phyloP scores from a whole-genome alignment of 2,797 vertebrate genomes.

The Eidolon dupreanum region DNA sequence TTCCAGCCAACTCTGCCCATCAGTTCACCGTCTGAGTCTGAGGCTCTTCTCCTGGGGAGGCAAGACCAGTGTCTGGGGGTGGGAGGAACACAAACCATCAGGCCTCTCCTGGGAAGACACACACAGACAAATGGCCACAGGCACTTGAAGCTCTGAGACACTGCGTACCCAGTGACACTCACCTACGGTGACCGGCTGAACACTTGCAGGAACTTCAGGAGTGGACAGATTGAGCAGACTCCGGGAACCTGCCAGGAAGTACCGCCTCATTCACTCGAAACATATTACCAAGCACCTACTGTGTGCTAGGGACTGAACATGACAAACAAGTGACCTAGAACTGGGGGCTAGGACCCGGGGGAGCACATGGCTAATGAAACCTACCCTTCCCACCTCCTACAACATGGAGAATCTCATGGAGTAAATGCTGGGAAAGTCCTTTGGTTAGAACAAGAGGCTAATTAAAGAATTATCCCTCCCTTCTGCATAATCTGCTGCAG shows the following conservation, averaged over 20 bases:
- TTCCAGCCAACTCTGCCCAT: not conserved
- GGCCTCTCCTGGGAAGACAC: not conserved
- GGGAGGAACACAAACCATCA: too few relatives aligned
- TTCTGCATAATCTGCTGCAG: not conserved
- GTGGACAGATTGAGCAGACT: constrained; percentile 1
- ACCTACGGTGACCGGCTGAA: constrained; percentile 30
- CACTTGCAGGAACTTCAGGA: not conserved
- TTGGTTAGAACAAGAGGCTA: not conserved
- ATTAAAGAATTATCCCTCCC: not conserved
- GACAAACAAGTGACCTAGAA: not conserved
- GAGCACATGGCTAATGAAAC: not conserved
- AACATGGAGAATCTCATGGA: not conserved
- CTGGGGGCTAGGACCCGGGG: not conserved
- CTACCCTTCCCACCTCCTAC: too few relatives aligned
- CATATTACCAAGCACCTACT: not conserved
- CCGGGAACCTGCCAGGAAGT: constrained; percentile 56
- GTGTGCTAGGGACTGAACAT: not conserved
- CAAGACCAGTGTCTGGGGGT: not conserved
- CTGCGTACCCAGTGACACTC: not conserved
- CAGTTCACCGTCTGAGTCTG: not conserved
- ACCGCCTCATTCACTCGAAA: not conserved
- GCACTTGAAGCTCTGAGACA: rapidly evolving
- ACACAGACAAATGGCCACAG: rapidly evolving
- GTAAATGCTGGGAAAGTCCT: not conserved
- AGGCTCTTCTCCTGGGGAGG: not conserved